phyloP scores from a whole-genome alignment of 1,140 invertebrate genomes.

The Lordiphosa mommai region DNA sequence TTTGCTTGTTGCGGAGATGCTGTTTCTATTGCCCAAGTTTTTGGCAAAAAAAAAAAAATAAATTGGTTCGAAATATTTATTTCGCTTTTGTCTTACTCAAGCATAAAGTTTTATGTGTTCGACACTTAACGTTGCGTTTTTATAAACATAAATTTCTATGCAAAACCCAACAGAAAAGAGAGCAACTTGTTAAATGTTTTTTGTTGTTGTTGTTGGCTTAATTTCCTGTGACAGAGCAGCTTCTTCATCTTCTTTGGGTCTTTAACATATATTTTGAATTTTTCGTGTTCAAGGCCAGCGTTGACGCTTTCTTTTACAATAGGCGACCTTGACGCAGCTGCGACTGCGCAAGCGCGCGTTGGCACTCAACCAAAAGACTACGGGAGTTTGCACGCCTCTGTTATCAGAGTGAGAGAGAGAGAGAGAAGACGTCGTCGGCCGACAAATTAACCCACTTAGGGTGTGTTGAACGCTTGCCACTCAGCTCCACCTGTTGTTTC shows the following conservation, averaged over 20 bases:
- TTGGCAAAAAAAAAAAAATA: slow-evolving; percentile 36
- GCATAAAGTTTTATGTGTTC: slow-evolving; percentile 48
- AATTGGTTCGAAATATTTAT: slow-evolving; percentile 40
- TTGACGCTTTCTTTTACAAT: slow-evolving; percentile 76
- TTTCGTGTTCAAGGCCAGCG: slow-evolving; percentile 71
- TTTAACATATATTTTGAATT: slow-evolving; percentile 44
- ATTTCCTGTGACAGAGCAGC: slow-evolving; percentile 17
- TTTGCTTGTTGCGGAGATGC: slow-evolving; percentile 23
- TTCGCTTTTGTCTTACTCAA: slow-evolving; percentile 56
- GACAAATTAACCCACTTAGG: slow-evolving; percentile 64
- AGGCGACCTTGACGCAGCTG: slow-evolving; percentile 64
- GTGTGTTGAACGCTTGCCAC: slow-evolving; percentile 58
- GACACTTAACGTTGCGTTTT: slow-evolving; percentile 27
- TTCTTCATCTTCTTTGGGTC: slow-evolving; percentile 25
- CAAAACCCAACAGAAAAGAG: slow-evolving; percentile 35
- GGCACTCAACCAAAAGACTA: slow-evolving; percentile 17
- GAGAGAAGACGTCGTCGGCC: slow-evolving; percentile 1
- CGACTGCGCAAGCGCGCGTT: slow-evolving; percentile 54
- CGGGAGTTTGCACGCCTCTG: slow-evolving; percentile 36
- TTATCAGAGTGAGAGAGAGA: slow-evolving; percentile 54
- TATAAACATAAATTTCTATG: slow-evolving; percentile 52
- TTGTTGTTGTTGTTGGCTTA: slow-evolving; percentile 8
- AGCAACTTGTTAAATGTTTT: slow-evolving; percentile 22
- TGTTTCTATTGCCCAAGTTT: slow-evolving; percentile 37
- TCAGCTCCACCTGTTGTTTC: slow-evolving; percentile 12